A percentile compares a stretch with the other conserved stretches of the same genome.
These are phyloP conservation scores for Galaxea fascicularis DNA, from an alignment of 92 coral and sea anemone species.

Conservation along the genomic window DNA sequence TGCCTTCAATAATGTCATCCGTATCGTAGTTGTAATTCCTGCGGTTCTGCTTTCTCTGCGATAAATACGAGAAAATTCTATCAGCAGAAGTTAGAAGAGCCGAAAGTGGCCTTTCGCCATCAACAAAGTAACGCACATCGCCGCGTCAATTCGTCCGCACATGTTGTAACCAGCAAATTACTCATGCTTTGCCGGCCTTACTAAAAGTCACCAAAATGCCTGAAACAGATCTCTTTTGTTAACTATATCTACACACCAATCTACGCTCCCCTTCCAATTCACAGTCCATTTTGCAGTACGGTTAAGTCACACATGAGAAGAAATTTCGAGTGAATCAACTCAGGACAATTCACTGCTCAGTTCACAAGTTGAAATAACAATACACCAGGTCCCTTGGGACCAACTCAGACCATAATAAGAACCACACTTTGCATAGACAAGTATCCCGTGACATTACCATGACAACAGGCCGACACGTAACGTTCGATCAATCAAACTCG, in stretches of 20 bases:
- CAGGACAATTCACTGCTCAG: conserved; percentile 63
- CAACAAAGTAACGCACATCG: conserved; percentile 67
- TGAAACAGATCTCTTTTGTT: conserved; percentile 49
- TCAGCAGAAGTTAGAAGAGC: conserved; percentile 34
- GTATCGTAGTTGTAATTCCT: conserved; percentile 92
- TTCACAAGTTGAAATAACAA: conserved; percentile 60
- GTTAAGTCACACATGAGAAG: conserved; percentile 62
- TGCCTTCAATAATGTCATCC: conserved; percentile 98
- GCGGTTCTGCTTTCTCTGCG: conserved; percentile 92
- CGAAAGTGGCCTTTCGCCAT: conserved; percentile 20
- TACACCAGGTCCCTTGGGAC: conserved; percentile 80
- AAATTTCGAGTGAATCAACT: conserved; percentile 31
- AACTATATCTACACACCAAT: conserved; percentile 86
- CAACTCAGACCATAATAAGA: conserved; percentile 83
- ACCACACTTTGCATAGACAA: background rate
- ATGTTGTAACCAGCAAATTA: conserved; percentile 49
- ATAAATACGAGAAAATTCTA: conserved; percentile 40
- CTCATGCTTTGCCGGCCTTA: conserved; percentile 18
- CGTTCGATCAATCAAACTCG: background rate
- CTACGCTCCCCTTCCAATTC: conserved; percentile 79
- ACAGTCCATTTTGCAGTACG: conserved; percentile 76
- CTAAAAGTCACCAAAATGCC: conserved; percentile 33
- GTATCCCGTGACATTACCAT: conserved; percentile 61
- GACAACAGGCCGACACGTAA: conserved; percentile 34
- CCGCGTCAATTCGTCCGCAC: background rate